Percentiles rank a stretch among this genome's conserved stretches.
phyloP scores from a whole-genome alignment of 2,888 invertebrate species.

The Erebia epiphron region DNA sequence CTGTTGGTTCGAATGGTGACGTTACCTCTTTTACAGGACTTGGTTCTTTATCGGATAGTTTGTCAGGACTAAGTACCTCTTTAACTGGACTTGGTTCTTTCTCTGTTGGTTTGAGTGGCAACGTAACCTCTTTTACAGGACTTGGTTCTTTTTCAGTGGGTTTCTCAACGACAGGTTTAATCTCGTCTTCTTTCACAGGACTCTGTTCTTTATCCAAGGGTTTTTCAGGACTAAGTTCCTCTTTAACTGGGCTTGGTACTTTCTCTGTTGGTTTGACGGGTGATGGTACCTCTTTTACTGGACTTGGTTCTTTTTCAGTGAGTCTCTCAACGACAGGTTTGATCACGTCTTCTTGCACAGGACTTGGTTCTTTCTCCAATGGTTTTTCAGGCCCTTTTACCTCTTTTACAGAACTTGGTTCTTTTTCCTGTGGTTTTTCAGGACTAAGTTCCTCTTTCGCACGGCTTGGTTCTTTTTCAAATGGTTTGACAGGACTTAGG shows the following conservation, averaged over 20 bases:
- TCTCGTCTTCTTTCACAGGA: constrained; percentile 27
- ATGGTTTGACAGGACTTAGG: background rate
- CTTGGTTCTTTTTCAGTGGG: constrained; percentile 10
- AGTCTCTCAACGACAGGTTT: no score
- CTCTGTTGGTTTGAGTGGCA: background rate
- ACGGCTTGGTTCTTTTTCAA: background rate
- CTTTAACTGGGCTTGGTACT: background rate
- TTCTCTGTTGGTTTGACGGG: background rate
- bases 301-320: background rate
- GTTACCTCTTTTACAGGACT: background rate
- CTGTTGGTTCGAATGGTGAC: background rate
- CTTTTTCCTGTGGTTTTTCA: background rate
- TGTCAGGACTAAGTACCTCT: no score
- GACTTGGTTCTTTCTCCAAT: background rate
- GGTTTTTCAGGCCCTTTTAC: background rate
- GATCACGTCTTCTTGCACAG: background rate
- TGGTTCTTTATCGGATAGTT: no score
- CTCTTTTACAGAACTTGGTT: background rate
- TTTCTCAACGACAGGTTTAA: constrained; percentile 1
- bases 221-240: background rate
- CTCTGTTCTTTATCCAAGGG: background rate
- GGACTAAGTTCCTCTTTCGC: constrained; percentile 17
- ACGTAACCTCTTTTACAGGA: constrained; percentile 21
- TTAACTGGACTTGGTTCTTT: background rate
- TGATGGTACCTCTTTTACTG: background rate